Conservation (phyloP, 2,113 vertebrate genomes). For the Pontoporia blainvillei region DNA sequence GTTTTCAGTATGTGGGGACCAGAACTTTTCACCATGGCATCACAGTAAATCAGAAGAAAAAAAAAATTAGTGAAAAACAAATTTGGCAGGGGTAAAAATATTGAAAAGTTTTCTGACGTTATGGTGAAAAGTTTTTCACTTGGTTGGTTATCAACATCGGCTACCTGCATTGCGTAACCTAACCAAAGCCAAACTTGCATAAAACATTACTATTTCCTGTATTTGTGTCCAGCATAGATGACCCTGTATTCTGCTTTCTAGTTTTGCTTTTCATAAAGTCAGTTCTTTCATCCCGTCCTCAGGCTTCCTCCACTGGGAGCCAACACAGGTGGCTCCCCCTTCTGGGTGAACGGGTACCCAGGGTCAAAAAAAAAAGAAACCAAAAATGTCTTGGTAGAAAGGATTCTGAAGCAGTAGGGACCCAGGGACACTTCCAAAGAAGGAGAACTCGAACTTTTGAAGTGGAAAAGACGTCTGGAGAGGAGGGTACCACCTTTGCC, state of each 20-base stretch:
- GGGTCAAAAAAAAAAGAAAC: neutral
- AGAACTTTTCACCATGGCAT: slow-evolving; percentile 57
- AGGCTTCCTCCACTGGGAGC: neutral
- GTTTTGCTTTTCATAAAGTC: slow-evolving; percentile 55
- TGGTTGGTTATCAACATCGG: slow-evolving; percentile 78
- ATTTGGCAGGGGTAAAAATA: too few relatives aligned
- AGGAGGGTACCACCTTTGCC: neutral
- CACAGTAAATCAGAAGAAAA: slow-evolving; percentile 66
- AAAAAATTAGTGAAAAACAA: slow-evolving; percentile 39
- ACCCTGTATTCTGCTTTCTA: slow-evolving; percentile 45
- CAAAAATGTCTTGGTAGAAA: neutral
- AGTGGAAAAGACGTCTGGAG: neutral
- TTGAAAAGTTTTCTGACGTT: too few relatives aligned
- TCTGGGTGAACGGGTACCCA: neutral
- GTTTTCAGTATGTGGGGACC: slow-evolving; percentile 66
- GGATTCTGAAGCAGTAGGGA: neutral
- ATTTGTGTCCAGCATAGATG: slow-evolving; percentile 47
- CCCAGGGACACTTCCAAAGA: neutral
- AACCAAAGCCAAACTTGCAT: slow-evolving; percentile 56
- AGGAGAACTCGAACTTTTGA: neutral
- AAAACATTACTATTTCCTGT: slow-evolving; percentile 47
- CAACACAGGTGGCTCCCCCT: neutral
- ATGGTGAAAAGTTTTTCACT: slow-evolving; percentile 33
- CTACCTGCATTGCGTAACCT: slow-evolving; percentile 68
- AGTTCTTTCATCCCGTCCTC: neutral